phyloP scores from a whole-genome alignment of 2,888 invertebrate species.

The Troides aeacus region DNA sequence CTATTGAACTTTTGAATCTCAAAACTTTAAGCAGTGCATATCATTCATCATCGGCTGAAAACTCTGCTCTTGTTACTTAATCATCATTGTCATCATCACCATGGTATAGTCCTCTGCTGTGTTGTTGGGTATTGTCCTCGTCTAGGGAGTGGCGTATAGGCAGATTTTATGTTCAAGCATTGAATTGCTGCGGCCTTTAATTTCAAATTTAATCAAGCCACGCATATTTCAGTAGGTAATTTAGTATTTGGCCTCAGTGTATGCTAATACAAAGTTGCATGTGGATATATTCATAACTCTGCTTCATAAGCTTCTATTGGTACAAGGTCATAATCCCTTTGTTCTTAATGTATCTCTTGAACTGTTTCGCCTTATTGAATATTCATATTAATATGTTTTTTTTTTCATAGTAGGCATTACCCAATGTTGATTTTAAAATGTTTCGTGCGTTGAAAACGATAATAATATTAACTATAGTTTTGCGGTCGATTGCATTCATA shows the following conservation, averaged over 20 bases:
- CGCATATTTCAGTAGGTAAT: not conserved
- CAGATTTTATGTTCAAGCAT: not conserved
- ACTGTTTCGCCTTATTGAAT: slow-evolving; percentile 25
- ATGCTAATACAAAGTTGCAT: slow-evolving; percentile 13
- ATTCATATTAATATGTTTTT: slow-evolving; percentile 6
- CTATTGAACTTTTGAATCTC: too few species aligned
- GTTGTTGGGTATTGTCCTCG: too few species aligned
- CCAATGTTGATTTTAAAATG: too few species aligned
- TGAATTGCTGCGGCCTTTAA: not conserved
- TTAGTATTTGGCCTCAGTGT: not conserved
- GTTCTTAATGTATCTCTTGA: slow-evolving; percentile 24
- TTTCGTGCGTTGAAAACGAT: too few species aligned
- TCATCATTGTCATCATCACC: too few species aligned
- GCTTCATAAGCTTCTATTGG: slow-evolving; percentile 7
- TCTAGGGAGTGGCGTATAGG: too few species aligned
- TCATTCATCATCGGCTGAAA: too few species aligned
- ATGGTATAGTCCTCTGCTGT: too few species aligned
- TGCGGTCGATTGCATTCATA: too few species aligned
- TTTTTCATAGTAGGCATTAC: not conserved
- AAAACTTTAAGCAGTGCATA: too few species aligned
- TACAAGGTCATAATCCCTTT: slow-evolving; percentile 25
- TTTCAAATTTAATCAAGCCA: not conserved
- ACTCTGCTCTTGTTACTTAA: too few species aligned
- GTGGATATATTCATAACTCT: slow-evolving; percentile 5
- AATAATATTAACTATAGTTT: too few species aligned